Evolutionary conservation across 2,113 vertebrate genomes (phyloP).

Genomic region (Sakesphorus luctuosus): DNA sequence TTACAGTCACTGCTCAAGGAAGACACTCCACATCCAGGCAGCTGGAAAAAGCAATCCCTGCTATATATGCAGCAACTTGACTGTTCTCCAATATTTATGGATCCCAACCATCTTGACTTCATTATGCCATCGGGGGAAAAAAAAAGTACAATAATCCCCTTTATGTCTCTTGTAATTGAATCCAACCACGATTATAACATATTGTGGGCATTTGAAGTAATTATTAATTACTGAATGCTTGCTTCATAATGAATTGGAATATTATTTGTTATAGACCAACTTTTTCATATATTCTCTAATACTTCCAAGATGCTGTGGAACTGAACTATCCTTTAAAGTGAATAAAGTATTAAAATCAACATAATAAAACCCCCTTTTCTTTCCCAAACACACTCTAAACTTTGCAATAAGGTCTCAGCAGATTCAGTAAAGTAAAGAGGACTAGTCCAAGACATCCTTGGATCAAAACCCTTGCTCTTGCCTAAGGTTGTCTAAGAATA

Average conservation of each 20-base stretch:
- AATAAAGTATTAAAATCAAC: neutral
- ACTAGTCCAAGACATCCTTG: neutral
- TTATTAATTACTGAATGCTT: conserved; percentile 65
- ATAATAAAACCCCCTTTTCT: neutral
- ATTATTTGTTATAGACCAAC: neutral
- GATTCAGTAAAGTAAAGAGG: neutral
- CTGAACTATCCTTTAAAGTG: neutral
- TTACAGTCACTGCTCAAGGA: neutral
- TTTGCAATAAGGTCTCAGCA: neutral
- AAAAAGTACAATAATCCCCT: conserved; percentile 60
- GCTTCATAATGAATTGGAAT: conserved; percentile 68
- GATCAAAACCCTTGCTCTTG: neutral
- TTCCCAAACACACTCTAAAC: neutral
- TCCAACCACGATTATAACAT: conserved; percentile 69
- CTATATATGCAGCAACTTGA: neutral
- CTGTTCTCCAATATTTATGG: conserved; percentile 44
- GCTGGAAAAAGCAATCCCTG: neutral
- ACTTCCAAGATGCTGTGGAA: neutral
- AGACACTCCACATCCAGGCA: neutral
- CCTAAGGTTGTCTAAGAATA: neutral
- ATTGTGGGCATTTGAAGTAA: conserved; percentile 61
- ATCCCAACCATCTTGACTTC: neutral
- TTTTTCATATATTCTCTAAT: neutral
- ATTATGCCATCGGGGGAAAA: conserved; percentile 36
- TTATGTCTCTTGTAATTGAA: conserved; percentile 69